Base-by-base conservation (phyloP, 2,888 invertebrate species). In the Trachelus iudaicus region DNA sequence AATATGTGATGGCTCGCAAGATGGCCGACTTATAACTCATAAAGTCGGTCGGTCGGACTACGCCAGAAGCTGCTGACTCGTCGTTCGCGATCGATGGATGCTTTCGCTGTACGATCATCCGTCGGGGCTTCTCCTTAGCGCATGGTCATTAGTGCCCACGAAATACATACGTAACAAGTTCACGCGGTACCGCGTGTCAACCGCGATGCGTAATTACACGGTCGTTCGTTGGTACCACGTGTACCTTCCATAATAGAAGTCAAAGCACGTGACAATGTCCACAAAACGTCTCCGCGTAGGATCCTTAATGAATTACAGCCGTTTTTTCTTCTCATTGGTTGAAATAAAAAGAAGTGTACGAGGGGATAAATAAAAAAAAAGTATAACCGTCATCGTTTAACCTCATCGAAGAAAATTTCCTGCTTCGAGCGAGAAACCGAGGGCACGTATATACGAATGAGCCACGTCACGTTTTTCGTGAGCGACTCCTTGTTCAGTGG, bases 21-120 rank as follows among this genome's bases (percentile, higher is more conserved):
- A 91, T 91, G 91, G 90, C 91, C 88, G 90, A 89, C 90, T 90
- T 90, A 89, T 89, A 90, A 90, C 87, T 90, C 90, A 89, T 90
- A 90, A 91, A 90, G 87, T 90, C 85, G 85, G 85, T 85, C 85
- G 87, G 86, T 80, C 83, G 77, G 82, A 78, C 80, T 76, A 75
- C 82, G 82, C 79, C 79, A 80, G 76, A 73, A 79, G 83, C 82
- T 81, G 84, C 82, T 81, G 84, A 82, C 83, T 84, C 75, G 31
- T n/a, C 80, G 33, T n/a, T 74, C 35, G 83, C 88, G 88, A 88
- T 88, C 88, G 88, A 88, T 88, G 87, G 85, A 86, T 86, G 84
- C 83, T 86, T 87, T 84, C 81, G 81, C 84, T 82, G 56, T 15
- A 56, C 23, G 56, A 56, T 56, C 56, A 23, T 56, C 56, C 56